These are phyloP conservation scores for Zosterops hypoxanthus DNA, from an alignment of 2,113 vertebrate species.

Conservation along the genomic window DNA sequence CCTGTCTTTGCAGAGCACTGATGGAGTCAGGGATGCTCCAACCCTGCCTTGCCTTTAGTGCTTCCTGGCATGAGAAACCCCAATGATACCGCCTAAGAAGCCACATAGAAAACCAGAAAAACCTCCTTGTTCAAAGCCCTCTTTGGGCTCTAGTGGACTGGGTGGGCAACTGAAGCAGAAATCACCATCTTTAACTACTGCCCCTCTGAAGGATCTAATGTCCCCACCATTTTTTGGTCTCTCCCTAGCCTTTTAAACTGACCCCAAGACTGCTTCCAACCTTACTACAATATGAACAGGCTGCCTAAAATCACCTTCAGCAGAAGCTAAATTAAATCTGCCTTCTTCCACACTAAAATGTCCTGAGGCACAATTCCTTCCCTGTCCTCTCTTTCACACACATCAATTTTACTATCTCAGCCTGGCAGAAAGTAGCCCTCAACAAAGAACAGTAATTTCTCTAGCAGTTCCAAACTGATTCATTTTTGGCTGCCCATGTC, in stretches of 20 bases:
- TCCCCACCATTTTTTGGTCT: not conserved
- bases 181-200: not conserved
- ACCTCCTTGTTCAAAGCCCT: not conserved
- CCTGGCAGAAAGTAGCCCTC: not conserved
- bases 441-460: slow-evolving; percentile 1
- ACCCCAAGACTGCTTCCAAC: not conserved
- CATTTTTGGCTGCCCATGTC: not conserved
- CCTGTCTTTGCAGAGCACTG: not conserved
- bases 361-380: not conserved
- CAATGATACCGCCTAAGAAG: not conserved
- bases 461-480: not conserved
- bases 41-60: no score
- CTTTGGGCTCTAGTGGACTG: not conserved
- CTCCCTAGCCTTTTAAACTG: not conserved
- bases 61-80: rapidly evolving
- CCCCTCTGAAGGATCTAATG: not conserved
- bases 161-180: not conserved
- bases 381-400: not conserved
- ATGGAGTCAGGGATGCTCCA: not conserved
- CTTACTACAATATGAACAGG: not conserved
- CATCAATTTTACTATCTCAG: not conserved
- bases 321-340: not conserved
- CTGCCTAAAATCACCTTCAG: not conserved
- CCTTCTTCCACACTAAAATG: not conserved
- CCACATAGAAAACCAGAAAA: not conserved